phyloP scores from a whole-genome alignment of 2,113 vertebrate genomes.

The Gasterosteus aculeatus region DNA sequence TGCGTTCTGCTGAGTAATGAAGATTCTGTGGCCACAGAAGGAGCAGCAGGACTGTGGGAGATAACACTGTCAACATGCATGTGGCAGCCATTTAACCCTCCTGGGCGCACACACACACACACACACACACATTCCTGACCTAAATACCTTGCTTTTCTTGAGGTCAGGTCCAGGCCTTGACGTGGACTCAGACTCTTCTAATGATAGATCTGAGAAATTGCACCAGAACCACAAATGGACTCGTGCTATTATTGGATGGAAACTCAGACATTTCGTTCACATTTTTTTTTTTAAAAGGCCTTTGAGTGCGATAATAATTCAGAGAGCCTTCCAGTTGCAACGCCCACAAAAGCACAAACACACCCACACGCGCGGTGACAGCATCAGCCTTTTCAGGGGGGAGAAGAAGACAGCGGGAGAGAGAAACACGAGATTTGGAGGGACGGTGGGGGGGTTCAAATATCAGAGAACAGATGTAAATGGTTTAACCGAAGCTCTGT shows the following conservation, averaged over 20 bases:
- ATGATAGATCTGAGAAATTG: constrained; percentile 48
- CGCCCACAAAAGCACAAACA: constrained; percentile 19
- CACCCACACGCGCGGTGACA: constrained; percentile 46
- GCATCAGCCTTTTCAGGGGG: constrained; percentile 57
- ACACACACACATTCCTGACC: constrained; percentile 32
- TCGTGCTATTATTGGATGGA: constrained; percentile 50
- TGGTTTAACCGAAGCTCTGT: constrained; percentile 77
- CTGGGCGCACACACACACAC: neutral
- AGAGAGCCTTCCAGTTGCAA: constrained; percentile 49
- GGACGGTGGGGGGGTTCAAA: constrained; percentile 76
- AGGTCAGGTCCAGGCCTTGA: constrained; percentile 47
- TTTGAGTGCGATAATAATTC: constrained; percentile 50
- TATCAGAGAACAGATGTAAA: constrained; percentile 86
- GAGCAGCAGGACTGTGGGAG: constrained; percentile 45
- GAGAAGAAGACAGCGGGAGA: constrained; percentile 56
- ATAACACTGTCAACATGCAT: constrained; percentile 59
- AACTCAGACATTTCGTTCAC: constrained; percentile 57
- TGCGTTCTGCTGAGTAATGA: constrained; percentile 68
- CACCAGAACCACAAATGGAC: constrained; percentile 62
- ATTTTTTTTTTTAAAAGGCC: constrained; percentile 48
- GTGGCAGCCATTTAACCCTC: constrained; percentile 23
- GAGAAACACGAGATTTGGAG: constrained; percentile 47
- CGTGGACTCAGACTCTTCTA: constrained; percentile 45
- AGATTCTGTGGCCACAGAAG: constrained; percentile 52
- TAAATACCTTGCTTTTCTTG: constrained; percentile 54